A percentile compares a stretch with the other conserved stretches of the same genome.
Conservation (phyloP, 1,140 invertebrate genomes). For the Cryptotermes secundus region DNA sequence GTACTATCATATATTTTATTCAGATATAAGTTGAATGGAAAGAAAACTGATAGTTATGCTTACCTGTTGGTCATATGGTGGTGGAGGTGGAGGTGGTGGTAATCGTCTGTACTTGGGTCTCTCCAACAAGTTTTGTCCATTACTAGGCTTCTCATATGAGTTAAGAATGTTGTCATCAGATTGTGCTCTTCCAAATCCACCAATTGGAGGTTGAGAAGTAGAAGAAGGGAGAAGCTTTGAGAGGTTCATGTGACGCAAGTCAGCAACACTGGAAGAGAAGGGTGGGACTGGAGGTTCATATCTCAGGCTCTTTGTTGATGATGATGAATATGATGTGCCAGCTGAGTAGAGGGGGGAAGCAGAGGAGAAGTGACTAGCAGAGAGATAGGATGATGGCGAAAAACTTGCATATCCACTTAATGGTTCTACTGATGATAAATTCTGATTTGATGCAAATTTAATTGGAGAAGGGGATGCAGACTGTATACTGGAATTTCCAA, state of each 20-base stretch:
- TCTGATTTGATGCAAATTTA: constrained; percentile 56
- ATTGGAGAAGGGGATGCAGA: constrained; percentile 31
- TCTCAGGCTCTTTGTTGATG: constrained; percentile 52
- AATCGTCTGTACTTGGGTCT: constrained; percentile 61
- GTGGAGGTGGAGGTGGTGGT: constrained; percentile 70
- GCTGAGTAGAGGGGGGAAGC: constrained; percentile 54
- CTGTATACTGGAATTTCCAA: constrained; percentile 35
- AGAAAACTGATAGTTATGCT: constrained; percentile 24
- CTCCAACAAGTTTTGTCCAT: constrained; percentile 43
- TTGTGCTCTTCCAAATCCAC: constrained; percentile 61
- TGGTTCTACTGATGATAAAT: constrained; percentile 52
- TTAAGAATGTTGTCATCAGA: constrained; percentile 79
- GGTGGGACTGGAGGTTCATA: constrained; percentile 49
- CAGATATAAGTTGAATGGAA: too few species aligned
- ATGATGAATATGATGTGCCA: constrained; percentile 50
- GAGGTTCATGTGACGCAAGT: not conserved
- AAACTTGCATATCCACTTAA: constrained; percentile 22
- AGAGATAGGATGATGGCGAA: constrained; percentile 56
- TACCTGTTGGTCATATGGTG: constrained; percentile 59
- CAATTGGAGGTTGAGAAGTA: not conserved
- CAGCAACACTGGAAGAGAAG: constrained; percentile 5
- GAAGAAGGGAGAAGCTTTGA: not conserved
- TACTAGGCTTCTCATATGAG: constrained; percentile 48
- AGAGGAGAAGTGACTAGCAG: constrained; percentile 51
- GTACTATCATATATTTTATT: too few species aligned